Evolutionary conservation across 2,797 vertebrate genomes (phyloP), one percentile per base, ranked within the genome.

Genomic region (Esox masquinongy): DNA sequence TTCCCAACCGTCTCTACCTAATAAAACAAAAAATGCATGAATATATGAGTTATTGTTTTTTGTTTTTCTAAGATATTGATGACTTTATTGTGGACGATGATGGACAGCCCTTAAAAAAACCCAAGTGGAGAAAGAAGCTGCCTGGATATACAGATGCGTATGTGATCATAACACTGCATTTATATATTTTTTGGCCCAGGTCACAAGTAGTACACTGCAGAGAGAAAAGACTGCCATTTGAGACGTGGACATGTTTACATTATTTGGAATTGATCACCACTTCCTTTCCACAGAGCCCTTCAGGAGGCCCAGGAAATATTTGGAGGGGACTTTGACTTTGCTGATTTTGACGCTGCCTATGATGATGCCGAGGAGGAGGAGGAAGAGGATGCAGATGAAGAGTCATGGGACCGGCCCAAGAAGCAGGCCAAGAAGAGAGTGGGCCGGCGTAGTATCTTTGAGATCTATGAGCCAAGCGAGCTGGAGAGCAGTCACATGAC

Each of bases 231-330:
- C 8, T 24, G 11, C n/a, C 56, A 26, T 61, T 24, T 61, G 56
- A 24, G 56, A 61, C 22, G 3, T 0, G 19, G 0, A 0, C 22
- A 26, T 53, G 70, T 56, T 34, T 53, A 31, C 49, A n/a, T 6
- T 17, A 34, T 67, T 67, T 61, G 24, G 11, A 31, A 67, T 7
- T 67, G 64, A 68, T 36, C 34, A 22, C 19, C 67, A 43, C 17
- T 19, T 12, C 49, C 5, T 78, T 29, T 56, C 49, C n/a, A 5
- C 83, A 97, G 96, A 24, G 96, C 96, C 73, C 89, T 97, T 75
- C 96, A 97, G 64, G 96, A 97, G 88, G 96, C 96, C 70, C 96
- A 97, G 84, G 96, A 97, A 82, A 97, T 97, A 80, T 97, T 97
- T 0, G 96, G 96, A 0, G 96, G 96, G 16, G 96, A 97, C 82